phyloP scores from a whole-genome alignment of 1,140 invertebrate genomes.

The Phymorhynchus buccinoides region DNA sequence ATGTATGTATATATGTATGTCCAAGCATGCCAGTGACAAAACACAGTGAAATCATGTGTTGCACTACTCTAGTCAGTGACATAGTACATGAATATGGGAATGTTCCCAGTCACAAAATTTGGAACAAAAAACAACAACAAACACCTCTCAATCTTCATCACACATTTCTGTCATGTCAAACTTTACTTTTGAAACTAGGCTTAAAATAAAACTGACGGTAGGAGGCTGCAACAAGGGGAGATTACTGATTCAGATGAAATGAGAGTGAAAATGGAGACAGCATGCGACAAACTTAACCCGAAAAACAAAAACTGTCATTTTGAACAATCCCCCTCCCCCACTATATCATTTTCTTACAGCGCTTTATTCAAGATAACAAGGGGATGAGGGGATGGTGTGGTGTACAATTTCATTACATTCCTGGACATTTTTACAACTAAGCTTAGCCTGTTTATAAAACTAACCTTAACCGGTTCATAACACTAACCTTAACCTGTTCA shows the following conservation, averaged over 20 bases:
- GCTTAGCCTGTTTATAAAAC: neutral
- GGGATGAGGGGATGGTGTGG: too few relatives aligned
- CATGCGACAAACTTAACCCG: too few relatives aligned
- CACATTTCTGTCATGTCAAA: neutral
- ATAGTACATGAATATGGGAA: neutral
- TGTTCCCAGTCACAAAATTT: constrained; percentile 1
- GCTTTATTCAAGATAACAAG: neutral
- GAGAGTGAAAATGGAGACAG: neutral
- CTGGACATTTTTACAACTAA: too few relatives aligned
- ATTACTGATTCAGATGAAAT: neutral
- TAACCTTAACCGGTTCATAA: neutral
- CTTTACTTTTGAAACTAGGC: neutral
- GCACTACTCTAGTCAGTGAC: neutral
- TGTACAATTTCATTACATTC: too few relatives aligned
- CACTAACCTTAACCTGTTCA: too few relatives aligned
- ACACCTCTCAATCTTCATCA: neutral
- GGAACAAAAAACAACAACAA: neutral
- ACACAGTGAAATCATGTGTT: neutral
- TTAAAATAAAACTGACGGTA: neutral
- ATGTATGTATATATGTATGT: neutral
- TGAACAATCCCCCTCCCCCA: too few relatives aligned
- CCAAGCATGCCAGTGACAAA: neutral
- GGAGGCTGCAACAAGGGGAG: neutral
- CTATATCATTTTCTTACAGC: too few relatives aligned
- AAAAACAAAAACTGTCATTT: too few relatives aligned